phyloP scores from a whole-genome alignment of 2,888 invertebrate species.

The Hofmannophila pseudospretella region DNA sequence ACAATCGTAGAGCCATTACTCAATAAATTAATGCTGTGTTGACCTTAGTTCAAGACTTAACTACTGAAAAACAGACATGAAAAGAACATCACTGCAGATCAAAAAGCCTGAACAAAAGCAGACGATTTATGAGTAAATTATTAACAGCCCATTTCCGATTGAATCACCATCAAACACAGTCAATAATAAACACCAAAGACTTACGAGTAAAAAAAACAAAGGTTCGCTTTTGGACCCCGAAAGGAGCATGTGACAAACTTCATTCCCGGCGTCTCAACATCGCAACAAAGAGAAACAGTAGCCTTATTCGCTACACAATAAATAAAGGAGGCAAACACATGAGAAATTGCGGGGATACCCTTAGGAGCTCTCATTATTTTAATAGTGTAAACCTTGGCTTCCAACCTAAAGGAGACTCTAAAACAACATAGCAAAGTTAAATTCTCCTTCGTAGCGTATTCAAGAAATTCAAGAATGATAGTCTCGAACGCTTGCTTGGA shows the following conservation, averaged over 20 bases:
- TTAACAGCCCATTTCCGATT: too few species aligned
- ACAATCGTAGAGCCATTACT: too few species aligned
- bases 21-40: too few species aligned
- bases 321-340: constrained; percentile 65
- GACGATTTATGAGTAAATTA: too few species aligned
- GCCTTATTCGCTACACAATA: constrained; percentile 61
- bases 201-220: constrained; percentile 4
- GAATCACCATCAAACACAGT: too few species aligned
- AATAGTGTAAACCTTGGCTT: constrained; percentile 48
- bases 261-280: constrained; percentile 23
- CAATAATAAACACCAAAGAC: neutral
- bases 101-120: too few species aligned
- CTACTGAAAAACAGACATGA: too few species aligned
- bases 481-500: constrained; percentile 14
- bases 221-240: constrained; percentile 5
- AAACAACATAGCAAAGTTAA: constrained; percentile 21
- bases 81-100: too few species aligned
- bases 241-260: constrained; percentile 30
- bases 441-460: constrained; percentile 16
- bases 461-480: constrained; percentile 33
- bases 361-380: constrained; percentile 69
- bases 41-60: too few species aligned
- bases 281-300: constrained; percentile 52
- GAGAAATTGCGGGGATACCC: constrained; percentile 69
- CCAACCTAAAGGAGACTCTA: constrained; percentile 26